These are phyloP conservation scores for Eudemis profundana DNA, from an alignment of 2,888 invertebrate species.

Conservation along the genomic window DNA sequence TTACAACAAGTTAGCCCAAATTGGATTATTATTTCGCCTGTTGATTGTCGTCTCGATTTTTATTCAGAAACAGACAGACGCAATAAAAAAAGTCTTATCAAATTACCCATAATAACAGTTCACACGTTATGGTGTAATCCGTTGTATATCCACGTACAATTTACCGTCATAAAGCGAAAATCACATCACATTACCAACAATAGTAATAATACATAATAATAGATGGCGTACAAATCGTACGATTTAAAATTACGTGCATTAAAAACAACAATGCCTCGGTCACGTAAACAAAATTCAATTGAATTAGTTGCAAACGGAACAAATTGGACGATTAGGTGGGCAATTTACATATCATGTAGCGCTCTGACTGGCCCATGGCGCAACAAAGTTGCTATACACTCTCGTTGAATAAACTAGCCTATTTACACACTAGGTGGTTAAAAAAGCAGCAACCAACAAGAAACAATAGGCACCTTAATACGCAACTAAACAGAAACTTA, in stretches of 20 bases:
- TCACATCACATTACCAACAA: constrained; percentile 36
- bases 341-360: constrained; percentile 70
- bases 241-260: constrained; percentile 42
- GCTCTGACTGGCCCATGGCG: constrained; percentile 24
- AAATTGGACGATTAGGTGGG: constrained; percentile 75
- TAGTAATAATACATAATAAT: constrained; percentile 42
- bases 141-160: constrained; percentile 31
- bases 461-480: neutral
- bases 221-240: constrained; percentile 36
- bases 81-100: constrained; percentile 9
- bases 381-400: constrained; percentile 18
- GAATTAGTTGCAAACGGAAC: constrained; percentile 71
- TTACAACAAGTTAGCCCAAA: constrained; percentile 38
- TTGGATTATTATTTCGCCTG: constrained; percentile 42
- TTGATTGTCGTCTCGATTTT: constrained; percentile 36
- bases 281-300: constrained; percentile 50
- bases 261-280: constrained; percentile 43
- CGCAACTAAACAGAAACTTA: too few relatives aligned
- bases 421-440: neutral
- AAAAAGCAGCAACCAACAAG: too few relatives aligned
- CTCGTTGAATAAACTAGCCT: constrained; percentile 2
- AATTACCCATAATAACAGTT: constrained; percentile 38
- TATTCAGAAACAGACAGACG: constrained; percentile 8
- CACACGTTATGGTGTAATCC: constrained; percentile 31
- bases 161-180: constrained; percentile 39